Base-by-base conservation (phyloP, 2,113 vertebrate genomes). In the Oxyruncus cristatus region DNA sequence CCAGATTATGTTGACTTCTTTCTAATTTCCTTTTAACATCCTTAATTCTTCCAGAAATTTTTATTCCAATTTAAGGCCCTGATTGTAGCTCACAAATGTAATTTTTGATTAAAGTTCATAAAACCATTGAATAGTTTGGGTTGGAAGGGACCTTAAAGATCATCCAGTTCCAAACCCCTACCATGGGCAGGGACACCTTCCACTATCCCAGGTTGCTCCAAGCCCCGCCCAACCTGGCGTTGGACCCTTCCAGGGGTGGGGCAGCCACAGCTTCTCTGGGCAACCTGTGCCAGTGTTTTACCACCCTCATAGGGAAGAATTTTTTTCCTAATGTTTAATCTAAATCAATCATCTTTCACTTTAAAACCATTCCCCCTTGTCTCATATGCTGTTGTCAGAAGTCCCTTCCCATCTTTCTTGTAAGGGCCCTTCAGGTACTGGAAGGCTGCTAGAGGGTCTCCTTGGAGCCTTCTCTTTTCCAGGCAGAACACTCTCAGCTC, bases 91-190 rank as follows among this genome's bases (percentile, higher is more conserved):
- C 20, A 42, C 19, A 47, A 14, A 44, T 44, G 24, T 32, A 0
- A 62, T 80, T 88, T 93, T 66, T 67, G 18, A 42, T 49, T 21
- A n/a, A n/a, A 20, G 8, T 22, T 85, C 20, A 27, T 19, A 13
- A 21, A 62, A 47, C 22, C n/a, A 63, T 4, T 0, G 1, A 55
- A 55, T 42, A 4, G 1, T 32, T 62, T 33, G 26, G 2, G 5
- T 62, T 62, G 47, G 49, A 70, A 62, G 9, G 14, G 35, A 76
- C 7, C 21, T 62, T 19, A 49, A 70, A 47, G 17, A 15, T 55
- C 20, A 15, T 20, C 14, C 62, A 6, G n/a, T 83, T 46, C 8
- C 47, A 49, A 16, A 6, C 9, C 22, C 14, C 9, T 49, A 20
- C 21, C 26, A 41, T 47, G 11, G 8, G 24, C 15, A 32, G 28